Percentiles rank a stretch among this genome's conserved stretches.
Evolutionary conservation across 2,113 vertebrate species (phyloP).

Genomic region (Hassar affinis): DNA sequence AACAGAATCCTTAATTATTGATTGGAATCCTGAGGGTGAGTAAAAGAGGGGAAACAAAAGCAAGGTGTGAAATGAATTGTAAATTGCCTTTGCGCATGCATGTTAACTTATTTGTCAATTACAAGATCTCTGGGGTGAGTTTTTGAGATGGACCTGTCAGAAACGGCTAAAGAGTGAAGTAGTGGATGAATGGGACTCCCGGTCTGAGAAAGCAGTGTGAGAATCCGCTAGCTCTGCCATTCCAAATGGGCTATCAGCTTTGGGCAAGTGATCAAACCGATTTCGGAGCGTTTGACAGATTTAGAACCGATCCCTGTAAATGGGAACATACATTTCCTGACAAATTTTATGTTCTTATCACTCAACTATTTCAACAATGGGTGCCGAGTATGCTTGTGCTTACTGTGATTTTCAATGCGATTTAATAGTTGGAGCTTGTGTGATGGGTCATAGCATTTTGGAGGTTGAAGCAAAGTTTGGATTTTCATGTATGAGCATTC

Average conservation of each 20-base stretch:
- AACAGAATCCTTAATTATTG: slow-evolving; percentile 33
- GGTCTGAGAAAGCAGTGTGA: neutral
- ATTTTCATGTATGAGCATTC: too few species aligned
- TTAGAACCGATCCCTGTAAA: slow-evolving; percentile 14
- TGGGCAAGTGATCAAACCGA: slow-evolving; percentile 25
- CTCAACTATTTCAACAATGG: neutral
- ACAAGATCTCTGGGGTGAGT: slow-evolving; percentile 23
- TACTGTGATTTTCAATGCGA: too few species aligned
- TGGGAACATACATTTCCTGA: too few species aligned
- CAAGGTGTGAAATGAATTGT: slow-evolving; percentile 37
- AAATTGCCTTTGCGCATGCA: slow-evolving; percentile 1
- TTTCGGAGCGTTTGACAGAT: slow-evolving; percentile 34
- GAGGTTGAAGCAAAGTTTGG: too few species aligned
- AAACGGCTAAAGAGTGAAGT: neutral
- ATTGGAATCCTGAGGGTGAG: slow-evolving; percentile 37
- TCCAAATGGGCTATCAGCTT: slow-evolving; percentile 8
- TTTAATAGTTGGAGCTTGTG: too few species aligned
- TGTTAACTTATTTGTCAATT: slow-evolving; percentile 29
- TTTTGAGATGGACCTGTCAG: neutral
- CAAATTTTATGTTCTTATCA: neutral
- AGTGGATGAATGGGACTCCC: neutral
- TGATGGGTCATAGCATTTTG: too few species aligned
- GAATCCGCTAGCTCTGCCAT: neutral
- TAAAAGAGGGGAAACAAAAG: neutral
- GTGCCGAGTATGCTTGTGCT: too few species aligned